Conservation (phyloP, 1,140 invertebrate genomes). For the Apocrypta bakeri region DNA sequence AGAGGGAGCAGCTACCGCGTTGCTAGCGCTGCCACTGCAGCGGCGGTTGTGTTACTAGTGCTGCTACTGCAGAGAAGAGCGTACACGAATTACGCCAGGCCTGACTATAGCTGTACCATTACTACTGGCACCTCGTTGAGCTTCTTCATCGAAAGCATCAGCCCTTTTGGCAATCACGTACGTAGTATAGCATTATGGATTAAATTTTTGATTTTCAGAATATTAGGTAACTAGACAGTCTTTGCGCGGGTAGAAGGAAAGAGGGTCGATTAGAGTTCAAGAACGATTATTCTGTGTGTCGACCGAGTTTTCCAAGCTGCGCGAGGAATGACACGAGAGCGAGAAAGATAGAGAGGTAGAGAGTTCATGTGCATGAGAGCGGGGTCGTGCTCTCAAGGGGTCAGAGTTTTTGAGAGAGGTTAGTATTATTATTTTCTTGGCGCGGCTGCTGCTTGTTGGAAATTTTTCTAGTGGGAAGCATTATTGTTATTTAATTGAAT, state of each 20-base stretch:
- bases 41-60: not conserved
- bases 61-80: not conserved
- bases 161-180: no score
- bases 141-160: no score
- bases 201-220: no score
- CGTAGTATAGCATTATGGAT: no score
- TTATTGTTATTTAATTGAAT: not conserved
- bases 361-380: not conserved
- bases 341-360: conserved; percentile 31
- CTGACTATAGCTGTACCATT: not conserved
- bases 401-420: not conserved
- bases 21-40: not conserved
- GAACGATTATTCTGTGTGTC: not conserved
- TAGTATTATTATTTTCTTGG: not conserved
- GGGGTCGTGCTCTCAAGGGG: not conserved
- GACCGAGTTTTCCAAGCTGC: not conserved
- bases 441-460: not conserved
- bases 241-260: no score
- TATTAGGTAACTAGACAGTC: no score
- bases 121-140: not conserved
- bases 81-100: not conserved
- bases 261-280: no score
- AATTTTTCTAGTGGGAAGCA: not conserved
- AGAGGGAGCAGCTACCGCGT: not conserved
- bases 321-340: conserved; percentile 39